A percentile compares a stretch with the other conserved stretches of the same genome.
Evolutionary conservation across 2,888 invertebrate species (phyloP).

Genomic region (Trisateles emortualis): DNA sequence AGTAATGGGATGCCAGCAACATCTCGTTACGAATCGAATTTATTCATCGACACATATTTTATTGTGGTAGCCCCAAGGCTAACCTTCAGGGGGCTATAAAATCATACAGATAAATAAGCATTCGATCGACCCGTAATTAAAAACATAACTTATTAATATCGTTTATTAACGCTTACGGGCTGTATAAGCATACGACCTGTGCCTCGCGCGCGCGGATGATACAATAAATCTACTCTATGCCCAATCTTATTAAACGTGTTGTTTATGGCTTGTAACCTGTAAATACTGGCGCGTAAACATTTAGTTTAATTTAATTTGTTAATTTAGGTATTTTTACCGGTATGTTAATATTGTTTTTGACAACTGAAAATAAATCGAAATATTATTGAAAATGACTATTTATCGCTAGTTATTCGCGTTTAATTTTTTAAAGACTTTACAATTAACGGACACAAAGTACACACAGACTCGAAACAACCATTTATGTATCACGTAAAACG

Average conservation of each 20-base stretch:
- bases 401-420: too few relatives aligned
- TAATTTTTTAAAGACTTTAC: too few relatives aligned
- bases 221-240: conserved; percentile 41
- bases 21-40: conserved; percentile 84
- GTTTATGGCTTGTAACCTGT: conserved; percentile 37
- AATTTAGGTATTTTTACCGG: conserved; percentile 1
- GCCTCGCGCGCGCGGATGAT: conserved; percentile 12
- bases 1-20: conserved; percentile 72
- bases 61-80: conserved; percentile 70
- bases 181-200: conserved; percentile 59
- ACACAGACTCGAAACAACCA: too few relatives aligned
- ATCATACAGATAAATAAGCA: conserved; percentile 85
- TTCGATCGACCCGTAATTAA: conserved; percentile 82
- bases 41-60: conserved; percentile 82
- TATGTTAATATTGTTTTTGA: conserved; percentile 14
- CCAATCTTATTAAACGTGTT: conserved; percentile 41
- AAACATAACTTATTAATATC: conserved; percentile 86
- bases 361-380: too few relatives aligned
- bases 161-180: conserved; percentile 83
- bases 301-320: conserved; percentile 47
- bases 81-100: conserved; percentile 84
- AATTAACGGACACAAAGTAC: too few relatives aligned
- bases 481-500: too few relatives aligned
- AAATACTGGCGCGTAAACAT: conserved; percentile 19
- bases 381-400: too few relatives aligned